Percentiles rank a stretch among this genome's conserved stretches.
These are phyloP conservation scores for Drosophila teissieri DNA, from an alignment of 1,140 invertebrate species.

Conservation along the genomic window DNA sequence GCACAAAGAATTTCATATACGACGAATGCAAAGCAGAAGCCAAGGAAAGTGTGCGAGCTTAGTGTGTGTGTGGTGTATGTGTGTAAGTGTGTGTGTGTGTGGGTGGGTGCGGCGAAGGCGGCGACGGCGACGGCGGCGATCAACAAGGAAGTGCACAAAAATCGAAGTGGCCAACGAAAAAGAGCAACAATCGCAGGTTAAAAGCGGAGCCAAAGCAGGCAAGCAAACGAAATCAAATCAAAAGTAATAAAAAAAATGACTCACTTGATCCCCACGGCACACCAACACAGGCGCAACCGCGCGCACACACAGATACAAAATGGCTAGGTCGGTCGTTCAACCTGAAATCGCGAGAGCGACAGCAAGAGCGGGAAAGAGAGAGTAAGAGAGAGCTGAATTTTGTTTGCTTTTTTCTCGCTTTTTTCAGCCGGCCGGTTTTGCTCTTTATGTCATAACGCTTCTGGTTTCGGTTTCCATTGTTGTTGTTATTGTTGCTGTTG, in stretches of 20 bases:
- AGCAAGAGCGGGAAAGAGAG: constrained; percentile 37
- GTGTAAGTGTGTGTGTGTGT: constrained; percentile 26
- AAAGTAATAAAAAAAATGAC: constrained; percentile 77
- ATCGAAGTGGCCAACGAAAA: constrained; percentile 12
- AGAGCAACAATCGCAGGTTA: constrained; percentile 16
- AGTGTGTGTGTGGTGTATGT: constrained; percentile 14
- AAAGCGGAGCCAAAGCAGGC: constrained; percentile 39
- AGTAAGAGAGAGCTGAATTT: constrained; percentile 15
- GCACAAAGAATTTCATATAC: constrained; percentile 26
- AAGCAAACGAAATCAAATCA: constrained; percentile 67
- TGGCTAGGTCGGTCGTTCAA: constrained; percentile 84
- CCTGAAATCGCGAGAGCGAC: constrained; percentile 61
- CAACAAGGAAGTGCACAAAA: constrained; percentile 39
- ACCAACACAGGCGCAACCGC: constrained; percentile 31
- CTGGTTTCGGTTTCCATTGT: constrained; percentile 64
- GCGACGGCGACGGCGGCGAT: constrained; percentile 10
- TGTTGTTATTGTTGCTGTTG: constrained; percentile 38
- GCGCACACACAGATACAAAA: constrained; percentile 55
- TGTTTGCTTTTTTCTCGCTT: background rate
- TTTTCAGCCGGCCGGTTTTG: constrained; percentile 55
- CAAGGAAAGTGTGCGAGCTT: background rate
- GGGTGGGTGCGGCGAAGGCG: background rate
- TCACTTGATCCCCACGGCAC: constrained; percentile 73
- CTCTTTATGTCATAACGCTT: constrained; percentile 79
- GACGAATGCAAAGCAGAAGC: constrained; percentile 5